Percentiles rank a stretch among this genome's conserved stretches.
Conservation (phyloP, 2,888 invertebrate genomes). For the Noctua comes region DNA sequence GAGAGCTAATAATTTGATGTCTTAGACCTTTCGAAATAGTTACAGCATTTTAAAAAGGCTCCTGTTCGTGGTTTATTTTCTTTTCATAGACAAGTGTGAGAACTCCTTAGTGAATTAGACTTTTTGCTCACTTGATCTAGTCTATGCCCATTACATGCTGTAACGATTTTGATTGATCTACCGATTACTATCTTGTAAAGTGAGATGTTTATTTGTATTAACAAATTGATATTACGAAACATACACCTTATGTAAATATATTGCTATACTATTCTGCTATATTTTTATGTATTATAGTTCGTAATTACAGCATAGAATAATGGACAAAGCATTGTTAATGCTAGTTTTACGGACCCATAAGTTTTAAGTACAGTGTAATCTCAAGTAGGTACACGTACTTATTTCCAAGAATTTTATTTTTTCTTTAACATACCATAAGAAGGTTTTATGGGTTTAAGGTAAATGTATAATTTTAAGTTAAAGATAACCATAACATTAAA, state of each 20-base stretch:
- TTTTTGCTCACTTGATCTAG: constrained; percentile 34
- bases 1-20: background rate
- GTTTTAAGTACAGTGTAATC: constrained; percentile 7
- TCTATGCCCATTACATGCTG: constrained; percentile 17
- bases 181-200: constrained; percentile 20
- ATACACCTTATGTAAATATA: constrained; percentile 43
- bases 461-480: constrained; percentile 12
- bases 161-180: constrained; percentile 28
- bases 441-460: constrained; percentile 4
- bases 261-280: constrained; percentile 7
- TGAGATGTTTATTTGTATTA: constrained; percentile 34
- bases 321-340: constrained; percentile 7
- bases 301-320: constrained; percentile 25
- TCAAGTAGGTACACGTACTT: constrained; percentile 1
- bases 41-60: background rate
- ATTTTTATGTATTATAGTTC: constrained; percentile 15
- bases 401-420: constrained; percentile 21
- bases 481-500: background rate
- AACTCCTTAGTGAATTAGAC: constrained; percentile 8
- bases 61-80: background rate
- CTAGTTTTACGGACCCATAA: constrained; percentile 15
- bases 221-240: constrained; percentile 31
- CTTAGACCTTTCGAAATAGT: background rate
- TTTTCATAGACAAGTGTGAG: constrained; percentile 19
- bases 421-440: background rate